Base-by-base conservation (phyloP, 35 echinoderm and acorn worm species). In the Apostichopus japonicus region DNA sequence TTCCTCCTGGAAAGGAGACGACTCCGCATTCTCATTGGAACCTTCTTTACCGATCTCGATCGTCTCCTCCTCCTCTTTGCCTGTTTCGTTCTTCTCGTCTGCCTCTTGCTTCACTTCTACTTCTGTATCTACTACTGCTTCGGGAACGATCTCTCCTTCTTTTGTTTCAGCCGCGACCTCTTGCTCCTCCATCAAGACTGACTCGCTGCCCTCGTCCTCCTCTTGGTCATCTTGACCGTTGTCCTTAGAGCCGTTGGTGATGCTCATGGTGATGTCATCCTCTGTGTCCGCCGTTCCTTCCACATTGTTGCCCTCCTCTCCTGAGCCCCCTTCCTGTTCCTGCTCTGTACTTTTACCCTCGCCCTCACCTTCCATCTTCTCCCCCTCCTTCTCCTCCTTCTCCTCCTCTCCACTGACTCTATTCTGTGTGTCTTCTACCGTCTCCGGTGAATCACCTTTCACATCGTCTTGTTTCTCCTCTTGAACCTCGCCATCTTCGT, bases 211-310 rank as follows among this genome's bases (percentile, higher is more conserved):
- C n/a, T n/a, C 4, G 19, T 84, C 81, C 56, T 80, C 78, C 51
- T 84, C 81, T 84, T 58, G 54, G 4, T 84, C 81, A 17, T 58
- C 6, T 44, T 44, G 33, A 84, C 57, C 81, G 10, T 84, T 58
- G 56, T 84, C 81, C 53, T 84, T 84, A 7, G 81, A 19, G 17
- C 81, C 81, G 56, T 84, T 84, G 51, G 81, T 84, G 81, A 84
- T 84, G 56, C 81, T 84, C 55, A 58, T 24, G 54, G 81, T 84
- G 33, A 84, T 58, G 56, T 84, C 81, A n/a, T 84, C 81, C 54
- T 84, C 81, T 4, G 81, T 84, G 16, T 84, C 81, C n/a, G 54
- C 81, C 22, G 17, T 24, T 75, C 71, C 71, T 75, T 75, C 71
- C 6, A 5, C 16, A 23, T 19, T 6, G 21, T 75, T 75, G 27